A percentile compares a stretch with the other conserved stretches of the same genome.
phyloP scores from a whole-genome alignment of 2,113 vertebrate genomes.

The Otus sunia region DNA sequence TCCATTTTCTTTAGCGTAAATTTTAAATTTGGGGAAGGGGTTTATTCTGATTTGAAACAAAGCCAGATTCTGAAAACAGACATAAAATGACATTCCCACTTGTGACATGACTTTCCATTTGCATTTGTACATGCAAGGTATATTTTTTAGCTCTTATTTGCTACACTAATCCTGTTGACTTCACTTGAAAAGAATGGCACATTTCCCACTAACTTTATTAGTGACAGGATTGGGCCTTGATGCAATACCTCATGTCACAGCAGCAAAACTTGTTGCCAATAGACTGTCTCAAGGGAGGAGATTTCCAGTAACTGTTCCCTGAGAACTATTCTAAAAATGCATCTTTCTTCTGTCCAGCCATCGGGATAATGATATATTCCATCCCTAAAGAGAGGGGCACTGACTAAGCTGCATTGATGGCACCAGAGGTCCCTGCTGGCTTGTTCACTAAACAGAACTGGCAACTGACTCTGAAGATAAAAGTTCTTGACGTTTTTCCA shows the following conservation, averaged over 20 bases:
- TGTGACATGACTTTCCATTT: background rate
- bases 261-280: constrained; percentile 62
- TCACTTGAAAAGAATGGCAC: constrained; percentile 47
- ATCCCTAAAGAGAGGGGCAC: constrained; percentile 55
- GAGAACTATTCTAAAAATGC: constrained; percentile 41
- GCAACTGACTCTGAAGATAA: constrained; percentile 69
- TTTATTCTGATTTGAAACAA: background rate
- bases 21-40: background rate
- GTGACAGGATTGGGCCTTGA: constrained; percentile 47
- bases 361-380: constrained; percentile 21
- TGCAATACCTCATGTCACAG: constrained; percentile 61
- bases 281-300: constrained; percentile 56
- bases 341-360: constrained; percentile 28
- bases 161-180: constrained; percentile 44
- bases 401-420: constrained; percentile 30
- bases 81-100: background rate
- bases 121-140: constrained; percentile 12
- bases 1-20: background rate
- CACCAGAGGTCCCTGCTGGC: constrained; percentile 67
- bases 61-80: background rate
- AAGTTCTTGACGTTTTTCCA: constrained; percentile 71
- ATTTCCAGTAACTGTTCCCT: constrained; percentile 62
- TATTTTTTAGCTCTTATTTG: background rate
- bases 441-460: constrained; percentile 69
- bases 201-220: constrained; percentile 58